Evolutionary conservation across 2,888 invertebrate species (phyloP).

Genomic region (Heteromyza rotundicornis): DNA sequence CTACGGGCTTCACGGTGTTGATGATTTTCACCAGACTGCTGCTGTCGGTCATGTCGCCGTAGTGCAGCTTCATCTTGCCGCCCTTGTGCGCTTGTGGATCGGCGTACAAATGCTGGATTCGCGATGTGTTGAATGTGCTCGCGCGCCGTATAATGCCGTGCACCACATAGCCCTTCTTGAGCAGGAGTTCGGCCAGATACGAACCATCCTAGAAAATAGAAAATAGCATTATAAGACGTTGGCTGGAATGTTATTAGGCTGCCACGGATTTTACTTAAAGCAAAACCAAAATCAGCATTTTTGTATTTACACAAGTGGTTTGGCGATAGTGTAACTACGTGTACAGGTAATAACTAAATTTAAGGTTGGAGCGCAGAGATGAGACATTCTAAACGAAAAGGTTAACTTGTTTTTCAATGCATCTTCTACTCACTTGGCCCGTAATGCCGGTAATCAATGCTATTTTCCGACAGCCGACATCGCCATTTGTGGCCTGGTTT

Average conservation of each 20-base stretch:
- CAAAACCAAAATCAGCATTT: too few species aligned
- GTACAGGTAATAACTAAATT: too few species aligned
- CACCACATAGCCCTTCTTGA: slow-evolving; percentile 91
- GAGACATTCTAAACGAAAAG: too few species aligned
- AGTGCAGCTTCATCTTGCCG: slow-evolving; percentile 91
- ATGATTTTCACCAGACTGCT: slow-evolving; percentile 91
- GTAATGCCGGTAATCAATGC: slow-evolving; percentile 97
- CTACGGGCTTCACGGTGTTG: slow-evolving; percentile 72
- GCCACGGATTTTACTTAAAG: too few species aligned
- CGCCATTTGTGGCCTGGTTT: slow-evolving; percentile 12
- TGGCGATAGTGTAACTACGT: too few species aligned
- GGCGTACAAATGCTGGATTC: slow-evolving; percentile 95
- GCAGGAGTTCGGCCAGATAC: slow-evolving; percentile 91
- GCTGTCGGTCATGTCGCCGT: slow-evolving; percentile 98
- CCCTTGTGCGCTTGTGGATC: slow-evolving; percentile 89
- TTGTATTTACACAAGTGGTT: too few species aligned
- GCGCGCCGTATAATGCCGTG: slow-evolving; percentile 95
- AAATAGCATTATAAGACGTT: not conserved
- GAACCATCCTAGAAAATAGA: slow-evolving; percentile 87
- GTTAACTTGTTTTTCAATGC: too few species aligned
- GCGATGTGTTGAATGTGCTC: slow-evolving; percentile 94
- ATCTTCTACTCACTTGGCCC: slow-evolving; percentile 80
- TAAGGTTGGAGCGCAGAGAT: too few species aligned
- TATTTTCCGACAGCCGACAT: slow-evolving; percentile 56
- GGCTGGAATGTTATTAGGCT: too few species aligned